Percentiles rank a stretch among this genome's conserved stretches.
Conservation (phyloP, 1,140 invertebrate species). For the Eriosoma lanigerum region DNA sequence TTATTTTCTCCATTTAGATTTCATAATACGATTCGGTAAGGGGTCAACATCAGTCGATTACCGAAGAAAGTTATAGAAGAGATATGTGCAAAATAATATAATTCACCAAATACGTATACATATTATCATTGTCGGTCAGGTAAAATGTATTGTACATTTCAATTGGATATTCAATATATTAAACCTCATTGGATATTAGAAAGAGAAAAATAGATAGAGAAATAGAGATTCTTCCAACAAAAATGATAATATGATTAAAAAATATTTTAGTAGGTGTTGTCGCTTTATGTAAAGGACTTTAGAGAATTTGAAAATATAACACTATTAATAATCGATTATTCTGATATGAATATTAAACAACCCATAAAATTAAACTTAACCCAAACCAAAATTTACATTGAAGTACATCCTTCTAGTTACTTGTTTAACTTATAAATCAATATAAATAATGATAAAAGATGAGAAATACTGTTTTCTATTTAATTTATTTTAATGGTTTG, state of each 20-base stretch:
- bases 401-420: no score
- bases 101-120: constrained; percentile 13
- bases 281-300: neutral
- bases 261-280: neutral
- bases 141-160: constrained; percentile 43
- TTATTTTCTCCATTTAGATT: constrained; percentile 49
- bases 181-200: no score
- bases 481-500: no score
- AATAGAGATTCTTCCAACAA: no score
- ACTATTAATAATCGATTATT: neutral
- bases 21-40: constrained; percentile 46
- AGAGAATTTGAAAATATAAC: neutral
- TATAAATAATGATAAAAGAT: no score
- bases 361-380: neutral
- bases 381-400: no score
- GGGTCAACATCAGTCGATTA: constrained; percentile 36
- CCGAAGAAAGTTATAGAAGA: constrained; percentile 38
- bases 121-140: constrained; percentile 37
- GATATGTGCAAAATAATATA: constrained; percentile 1
- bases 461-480: no score
- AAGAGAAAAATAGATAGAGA: neutral
- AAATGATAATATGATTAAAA: no score
- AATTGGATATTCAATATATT: constrained; percentile 16
- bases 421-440: no score
- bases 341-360: neutral